Evolutionary conservation across 2,888 invertebrate genomes (phyloP).

Genomic region (Candidula unifasciata): DNA sequence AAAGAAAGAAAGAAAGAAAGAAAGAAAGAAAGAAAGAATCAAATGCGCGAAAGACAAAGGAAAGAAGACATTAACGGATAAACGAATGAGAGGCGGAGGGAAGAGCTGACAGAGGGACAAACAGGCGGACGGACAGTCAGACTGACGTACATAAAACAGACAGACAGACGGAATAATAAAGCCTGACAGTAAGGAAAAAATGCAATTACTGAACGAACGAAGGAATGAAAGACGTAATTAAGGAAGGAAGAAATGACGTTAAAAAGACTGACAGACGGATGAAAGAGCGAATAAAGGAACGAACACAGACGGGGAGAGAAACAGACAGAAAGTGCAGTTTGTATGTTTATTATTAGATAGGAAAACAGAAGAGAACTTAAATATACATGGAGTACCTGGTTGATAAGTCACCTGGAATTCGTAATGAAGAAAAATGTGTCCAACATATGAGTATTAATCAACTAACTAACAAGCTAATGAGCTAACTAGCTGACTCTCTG

Average conservation of each 20-base stretch:
- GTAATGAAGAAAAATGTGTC: too few species aligned
- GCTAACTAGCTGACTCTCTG: too few species aligned
- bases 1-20: not conserved
- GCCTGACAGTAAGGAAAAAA: too few species aligned
- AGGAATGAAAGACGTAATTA: too few species aligned
- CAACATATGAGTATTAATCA: too few species aligned
- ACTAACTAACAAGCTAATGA: too few species aligned
- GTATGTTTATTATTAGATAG: too few species aligned
- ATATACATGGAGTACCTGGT: too few species aligned
- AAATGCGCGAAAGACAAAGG: not conserved
- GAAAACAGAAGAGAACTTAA: too few species aligned
- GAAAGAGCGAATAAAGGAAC: not conserved
- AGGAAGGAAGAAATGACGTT: not conserved
- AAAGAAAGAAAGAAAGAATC: not conserved
- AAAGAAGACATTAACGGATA: not conserved
- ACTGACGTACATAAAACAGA: not conserved
- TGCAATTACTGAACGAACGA: too few species aligned
- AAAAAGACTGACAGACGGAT: not conserved
- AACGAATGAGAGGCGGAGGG: not conserved
- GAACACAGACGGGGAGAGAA: not conserved
- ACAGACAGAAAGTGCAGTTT: not conserved
- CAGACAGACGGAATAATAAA: not conserved
- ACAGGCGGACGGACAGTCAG: too few species aligned
- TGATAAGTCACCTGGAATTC: too few species aligned
- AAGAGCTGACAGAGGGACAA: not conserved